Conservation (phyloP, 2,797 vertebrate genomes). For the Spinus pinus region DNA sequence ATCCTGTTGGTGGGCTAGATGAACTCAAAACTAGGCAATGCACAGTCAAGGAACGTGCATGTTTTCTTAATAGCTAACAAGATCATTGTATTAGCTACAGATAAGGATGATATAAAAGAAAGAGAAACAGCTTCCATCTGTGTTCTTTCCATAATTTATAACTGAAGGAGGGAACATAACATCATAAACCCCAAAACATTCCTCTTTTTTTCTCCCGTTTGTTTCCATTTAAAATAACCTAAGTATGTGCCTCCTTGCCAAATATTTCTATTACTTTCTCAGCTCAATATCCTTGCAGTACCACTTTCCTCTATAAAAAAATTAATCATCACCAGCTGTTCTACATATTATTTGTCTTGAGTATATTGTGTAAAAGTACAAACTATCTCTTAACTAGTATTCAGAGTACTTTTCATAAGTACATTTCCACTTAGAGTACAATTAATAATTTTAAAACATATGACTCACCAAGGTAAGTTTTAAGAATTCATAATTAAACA, state of each 20-base stretch:
- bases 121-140: background rate
- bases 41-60: background rate
- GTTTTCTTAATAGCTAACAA: background rate
- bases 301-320: background rate
- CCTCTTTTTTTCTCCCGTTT: background rate
- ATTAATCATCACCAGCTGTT: background rate
- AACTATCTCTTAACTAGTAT: background rate
- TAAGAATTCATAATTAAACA: constrained; percentile 13
- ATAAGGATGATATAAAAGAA: background rate
- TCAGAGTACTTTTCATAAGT: background rate
- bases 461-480: background rate
- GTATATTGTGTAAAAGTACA: background rate
- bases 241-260: background rate
- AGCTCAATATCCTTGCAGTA: background rate
- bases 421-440: background rate
- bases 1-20: background rate
- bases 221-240: background rate
- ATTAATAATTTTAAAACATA: constrained; percentile 1
- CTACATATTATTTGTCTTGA: background rate
- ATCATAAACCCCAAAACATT: background rate
- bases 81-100: background rate
- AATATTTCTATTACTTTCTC: background rate
- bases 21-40: background rate
- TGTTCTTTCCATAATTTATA: background rate
- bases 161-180: background rate